These are phyloP conservation scores for Ariopsis seemanni DNA, from an alignment of 2,113 vertebrate species.

Conservation along the genomic window DNA sequence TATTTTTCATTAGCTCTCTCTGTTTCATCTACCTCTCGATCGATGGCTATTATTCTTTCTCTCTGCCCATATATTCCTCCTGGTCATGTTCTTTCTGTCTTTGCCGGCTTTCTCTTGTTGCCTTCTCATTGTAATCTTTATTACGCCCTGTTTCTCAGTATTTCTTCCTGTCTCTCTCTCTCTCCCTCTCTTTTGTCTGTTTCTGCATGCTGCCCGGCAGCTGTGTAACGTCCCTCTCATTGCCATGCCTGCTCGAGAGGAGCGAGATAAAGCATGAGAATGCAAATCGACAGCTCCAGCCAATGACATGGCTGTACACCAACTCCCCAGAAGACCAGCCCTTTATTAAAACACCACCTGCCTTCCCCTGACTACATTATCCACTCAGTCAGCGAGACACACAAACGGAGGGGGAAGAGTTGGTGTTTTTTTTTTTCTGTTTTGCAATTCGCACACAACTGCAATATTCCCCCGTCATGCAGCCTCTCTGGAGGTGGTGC, in stretches of 20 bases:
- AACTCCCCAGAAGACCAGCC: slow-evolving; percentile 34
- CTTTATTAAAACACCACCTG: slow-evolving; percentile 53
- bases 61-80: not conserved
- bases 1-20: slow-evolving; percentile 25
- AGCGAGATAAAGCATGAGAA: slow-evolving; percentile 49
- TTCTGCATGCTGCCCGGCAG: slow-evolving; percentile 39
- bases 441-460: not conserved
- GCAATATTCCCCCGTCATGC: not conserved
- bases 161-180: not conserved
- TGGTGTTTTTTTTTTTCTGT: not conserved
- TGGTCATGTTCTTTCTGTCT: not conserved
- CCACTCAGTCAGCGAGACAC: slow-evolving; percentile 39
- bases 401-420: slow-evolving; percentile 1
- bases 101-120: not conserved
- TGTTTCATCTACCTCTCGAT: not conserved
- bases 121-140: not conserved
- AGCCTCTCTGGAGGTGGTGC: slow-evolving; percentile 9
- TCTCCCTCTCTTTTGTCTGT: not conserved
- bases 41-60: not conserved
- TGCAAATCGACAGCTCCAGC: slow-evolving; percentile 52
- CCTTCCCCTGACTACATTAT: slow-evolving; percentile 40
- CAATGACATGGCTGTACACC: slow-evolving; percentile 21
- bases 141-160: not conserved
- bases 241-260: slow-evolving; percentile 54
- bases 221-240: slow-evolving; percentile 58